phyloP scores from a whole-genome alignment of 2,888 invertebrate species.

The Synergus laeviventris region DNA sequence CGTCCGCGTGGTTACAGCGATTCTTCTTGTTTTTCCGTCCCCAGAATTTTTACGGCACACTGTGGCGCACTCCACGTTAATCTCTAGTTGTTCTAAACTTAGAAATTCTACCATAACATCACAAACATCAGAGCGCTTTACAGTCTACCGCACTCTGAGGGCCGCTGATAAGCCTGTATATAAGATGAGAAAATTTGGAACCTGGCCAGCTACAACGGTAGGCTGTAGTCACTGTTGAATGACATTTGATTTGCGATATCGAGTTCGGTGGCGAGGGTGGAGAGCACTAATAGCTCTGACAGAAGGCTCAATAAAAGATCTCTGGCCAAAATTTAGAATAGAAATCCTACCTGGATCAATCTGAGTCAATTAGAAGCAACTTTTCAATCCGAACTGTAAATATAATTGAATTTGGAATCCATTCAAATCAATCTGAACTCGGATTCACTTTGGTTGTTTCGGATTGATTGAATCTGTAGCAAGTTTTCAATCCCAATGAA shows the following conservation, averaged over 20 bases:
- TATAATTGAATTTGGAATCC: too few relatives aligned
- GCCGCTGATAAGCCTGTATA: slow-evolving; percentile 54
- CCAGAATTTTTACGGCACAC: slow-evolving; percentile 20
- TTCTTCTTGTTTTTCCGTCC: slow-evolving; percentile 34
- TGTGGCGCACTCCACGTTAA: slow-evolving; percentile 12
- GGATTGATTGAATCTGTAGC: too few relatives aligned
- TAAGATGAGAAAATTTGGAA: slow-evolving; percentile 30
- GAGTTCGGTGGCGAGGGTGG: background rate
- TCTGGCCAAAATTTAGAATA: background rate
- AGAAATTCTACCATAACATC: slow-evolving; percentile 13
- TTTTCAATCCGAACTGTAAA: too few relatives aligned
- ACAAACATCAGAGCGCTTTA: slow-evolving; percentile 49
- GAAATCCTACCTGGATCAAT: background rate
- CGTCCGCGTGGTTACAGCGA: slow-evolving; percentile 15
- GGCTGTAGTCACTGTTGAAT: slow-evolving; percentile 15
- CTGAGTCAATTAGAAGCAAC: too few relatives aligned
- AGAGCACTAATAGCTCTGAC: slow-evolving; percentile 32
- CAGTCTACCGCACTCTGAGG: slow-evolving; percentile 54
- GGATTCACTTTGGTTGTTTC: too few relatives aligned
- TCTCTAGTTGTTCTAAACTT: slow-evolving; percentile 34
- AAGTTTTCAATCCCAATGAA: too few relatives aligned
- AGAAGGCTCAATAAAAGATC: slow-evolving; percentile 8
- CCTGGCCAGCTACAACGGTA: slow-evolving; percentile 2
- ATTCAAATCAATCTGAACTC: too few relatives aligned
- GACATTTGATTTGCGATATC: slow-evolving; percentile 35